Conservation (phyloP, 2,888 invertebrate genomes). For the Pterostichus niger region DNA sequence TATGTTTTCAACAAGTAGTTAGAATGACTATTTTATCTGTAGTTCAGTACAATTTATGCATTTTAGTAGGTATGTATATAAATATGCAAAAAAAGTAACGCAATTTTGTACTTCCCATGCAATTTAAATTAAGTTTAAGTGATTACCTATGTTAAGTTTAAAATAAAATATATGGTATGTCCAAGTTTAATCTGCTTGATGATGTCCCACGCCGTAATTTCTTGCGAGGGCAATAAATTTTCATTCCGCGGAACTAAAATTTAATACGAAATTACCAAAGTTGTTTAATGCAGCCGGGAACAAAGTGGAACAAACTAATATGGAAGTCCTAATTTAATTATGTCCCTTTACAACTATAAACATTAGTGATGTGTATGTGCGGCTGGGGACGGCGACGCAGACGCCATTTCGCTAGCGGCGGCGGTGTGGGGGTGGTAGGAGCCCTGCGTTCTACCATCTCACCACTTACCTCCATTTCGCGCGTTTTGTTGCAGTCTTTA, state of each 20-base stretch:
- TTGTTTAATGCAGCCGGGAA: slow-evolving; percentile 65
- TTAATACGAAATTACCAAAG: slow-evolving; percentile 65
- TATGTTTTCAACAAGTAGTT: too few species aligned
- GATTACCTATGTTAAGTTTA: too few species aligned
- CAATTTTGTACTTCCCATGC: too few species aligned
- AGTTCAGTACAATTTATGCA: too few species aligned
- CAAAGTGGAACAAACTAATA: slow-evolving; percentile 67
- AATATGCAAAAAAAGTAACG: too few species aligned
- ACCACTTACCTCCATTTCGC: slow-evolving; percentile 54
- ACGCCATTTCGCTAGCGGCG: slow-evolving; percentile 53
- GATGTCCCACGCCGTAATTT: slow-evolving; percentile 5
- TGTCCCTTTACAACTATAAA: slow-evolving; percentile 67
- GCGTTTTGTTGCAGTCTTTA: slow-evolving; percentile 51
- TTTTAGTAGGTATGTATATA: too few species aligned
- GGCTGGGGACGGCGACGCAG: slow-evolving; percentile 47
- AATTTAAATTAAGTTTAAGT: too few species aligned
- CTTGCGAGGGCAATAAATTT: slow-evolving; percentile 59
- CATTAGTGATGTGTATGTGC: slow-evolving; percentile 67
- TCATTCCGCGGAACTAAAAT: slow-evolving; percentile 60
- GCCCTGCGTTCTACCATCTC: not conserved
- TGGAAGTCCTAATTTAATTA: slow-evolving; percentile 67
- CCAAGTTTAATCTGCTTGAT: slow-evolving; percentile 2
- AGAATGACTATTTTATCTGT: too few species aligned
- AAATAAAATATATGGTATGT: not conserved
- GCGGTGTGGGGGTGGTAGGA: too few species aligned